Base-by-base conservation (phyloP, 1,140 invertebrate species). In the Plodia interpunctella region DNA sequence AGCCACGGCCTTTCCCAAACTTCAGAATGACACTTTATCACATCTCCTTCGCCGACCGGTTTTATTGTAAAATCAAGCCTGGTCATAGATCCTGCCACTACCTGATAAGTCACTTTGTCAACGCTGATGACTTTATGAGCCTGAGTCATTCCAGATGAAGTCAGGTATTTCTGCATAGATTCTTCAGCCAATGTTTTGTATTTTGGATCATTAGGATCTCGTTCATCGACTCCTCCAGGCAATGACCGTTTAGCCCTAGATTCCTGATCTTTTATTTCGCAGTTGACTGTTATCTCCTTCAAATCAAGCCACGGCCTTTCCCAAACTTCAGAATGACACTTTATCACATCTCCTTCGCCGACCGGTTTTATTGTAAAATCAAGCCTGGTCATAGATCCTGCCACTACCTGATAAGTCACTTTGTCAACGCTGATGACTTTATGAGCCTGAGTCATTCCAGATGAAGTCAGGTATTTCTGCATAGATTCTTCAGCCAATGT, bases 251-350 rank as follows among this genome's bases (percentile, higher is more conserved):
- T 62, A 20, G 2, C 19, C 54, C 8, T 53, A 5, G n/a, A 19
- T 18, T 62, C 20, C 11, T 55, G 9, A 17, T 60, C 51, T 44
- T 49, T 35, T 18, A 30, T 8, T n/a, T 65, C 15, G 49, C 66
- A 69, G 6, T 51, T 30, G 8, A 69, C 66, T 9, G 49, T 19
- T 49, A 63, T 62, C 13, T 67, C 38, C 32, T 62, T 66, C 4
- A 38, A 62, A 0, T 76, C 64, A 1, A 71, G 28, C 93, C 92
- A 93, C 8, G 91, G 87, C 64, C 86, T 77, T 51, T 92, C 91
- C 90, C 91, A 92, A 18, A 92, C 76, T 10, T 70, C 74, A 17
- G 92, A 75, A 2, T 78, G n/a, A 63, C 92, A 93, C 0, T 78
- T 62, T 60, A 78, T 63, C 53, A 65, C 13, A 32, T 59, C 32